A percentile compares a stretch with the other conserved stretches of the same genome.
phyloP scores from a whole-genome alignment of 2,797 vertebrate genomes.

The Neosilurus mollespiculum region DNA sequence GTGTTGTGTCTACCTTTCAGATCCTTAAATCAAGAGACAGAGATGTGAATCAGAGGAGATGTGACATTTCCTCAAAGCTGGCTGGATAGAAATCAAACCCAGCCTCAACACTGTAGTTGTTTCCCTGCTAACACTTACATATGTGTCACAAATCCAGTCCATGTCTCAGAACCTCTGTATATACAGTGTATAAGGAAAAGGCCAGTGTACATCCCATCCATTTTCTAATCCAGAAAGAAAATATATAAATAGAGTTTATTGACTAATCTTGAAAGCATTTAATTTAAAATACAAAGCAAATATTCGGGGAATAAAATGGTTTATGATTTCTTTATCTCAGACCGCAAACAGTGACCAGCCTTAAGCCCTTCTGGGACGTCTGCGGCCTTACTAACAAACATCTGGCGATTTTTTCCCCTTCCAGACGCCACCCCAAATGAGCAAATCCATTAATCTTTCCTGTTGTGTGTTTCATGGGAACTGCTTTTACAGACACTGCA shows the following conservation, averaged over 20 bases:
- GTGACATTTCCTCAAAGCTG: conserved; percentile 56
- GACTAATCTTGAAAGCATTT: too few species aligned
- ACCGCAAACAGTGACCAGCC: conserved; percentile 25
- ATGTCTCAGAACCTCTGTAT: background rate
- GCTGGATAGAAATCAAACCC: conserved; percentile 61
- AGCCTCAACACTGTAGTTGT: background rate
- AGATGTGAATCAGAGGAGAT: conserved; percentile 40
- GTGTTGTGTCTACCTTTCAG: conserved; percentile 72
- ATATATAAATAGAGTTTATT: too few species aligned
- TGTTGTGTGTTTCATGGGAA: conserved; percentile 44
- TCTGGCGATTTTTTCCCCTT: conserved; percentile 13
- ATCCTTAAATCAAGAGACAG: conserved; percentile 59
- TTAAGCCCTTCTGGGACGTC: conserved; percentile 40
- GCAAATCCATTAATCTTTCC: conserved; percentile 37
- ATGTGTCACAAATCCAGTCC: background rate
- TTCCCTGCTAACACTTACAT: background rate
- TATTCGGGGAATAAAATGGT: background rate
- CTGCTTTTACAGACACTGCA: conserved; percentile 29
- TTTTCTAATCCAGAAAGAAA: too few species aligned
- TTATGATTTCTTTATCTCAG: conserved; percentile 16
- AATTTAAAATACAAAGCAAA: too few species aligned
- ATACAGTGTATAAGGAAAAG: background rate
- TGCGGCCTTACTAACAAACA: conserved; percentile 32
- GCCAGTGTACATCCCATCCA: too few species aligned
- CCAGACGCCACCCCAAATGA: conserved; percentile 43